A percentile compares a stretch with the other conserved stretches of the same genome.
phyloP scores from a whole-genome alignment of 2,888 invertebrate species.

The Anthrax anthrax region DNA sequence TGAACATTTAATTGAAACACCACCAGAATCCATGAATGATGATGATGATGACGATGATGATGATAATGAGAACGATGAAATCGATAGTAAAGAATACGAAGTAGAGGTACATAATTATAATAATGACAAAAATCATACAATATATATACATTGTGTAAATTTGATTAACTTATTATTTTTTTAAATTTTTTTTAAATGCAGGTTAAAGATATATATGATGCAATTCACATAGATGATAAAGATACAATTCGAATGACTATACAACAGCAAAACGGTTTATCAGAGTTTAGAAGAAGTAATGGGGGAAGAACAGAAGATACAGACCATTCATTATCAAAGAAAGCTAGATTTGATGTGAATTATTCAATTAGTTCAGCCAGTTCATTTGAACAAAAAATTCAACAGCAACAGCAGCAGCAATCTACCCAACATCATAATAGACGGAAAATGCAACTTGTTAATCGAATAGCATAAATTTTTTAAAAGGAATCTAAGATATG shows the following conservation, averaged over 20 bases:
- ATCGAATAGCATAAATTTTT: constrained; percentile 33
- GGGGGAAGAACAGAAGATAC: constrained; percentile 27
- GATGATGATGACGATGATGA: constrained; percentile 35
- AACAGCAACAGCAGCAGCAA: constrained; percentile 8
- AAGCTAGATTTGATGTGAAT: constrained; percentile 30
- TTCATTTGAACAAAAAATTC: constrained; percentile 24
- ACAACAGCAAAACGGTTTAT: constrained; percentile 27
- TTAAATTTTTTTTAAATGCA: constrained; percentile 11
- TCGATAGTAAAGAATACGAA: constrained; percentile 42
- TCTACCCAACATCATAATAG: constrained; percentile 30
- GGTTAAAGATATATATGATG: constrained; percentile 50
- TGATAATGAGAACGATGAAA: background rate
- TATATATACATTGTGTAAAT: background rate
- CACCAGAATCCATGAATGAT: constrained; percentile 33
- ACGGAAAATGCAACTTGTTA: constrained; percentile 48
- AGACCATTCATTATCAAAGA: constrained; percentile 34
- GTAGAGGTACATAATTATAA: constrained; percentile 43
- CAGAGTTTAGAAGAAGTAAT: constrained; percentile 16
- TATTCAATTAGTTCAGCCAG: constrained; percentile 37
- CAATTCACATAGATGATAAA: constrained; percentile 49
- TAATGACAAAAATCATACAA: too few relatives aligned
- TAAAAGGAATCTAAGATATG: too few relatives aligned
- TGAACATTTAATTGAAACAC: constrained; percentile 35
- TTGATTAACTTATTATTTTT: too few relatives aligned
- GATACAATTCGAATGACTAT: constrained; percentile 22